Conservation (phyloP, 2,888 invertebrate species). For the Hirtodrosophila trivittata region DNA sequence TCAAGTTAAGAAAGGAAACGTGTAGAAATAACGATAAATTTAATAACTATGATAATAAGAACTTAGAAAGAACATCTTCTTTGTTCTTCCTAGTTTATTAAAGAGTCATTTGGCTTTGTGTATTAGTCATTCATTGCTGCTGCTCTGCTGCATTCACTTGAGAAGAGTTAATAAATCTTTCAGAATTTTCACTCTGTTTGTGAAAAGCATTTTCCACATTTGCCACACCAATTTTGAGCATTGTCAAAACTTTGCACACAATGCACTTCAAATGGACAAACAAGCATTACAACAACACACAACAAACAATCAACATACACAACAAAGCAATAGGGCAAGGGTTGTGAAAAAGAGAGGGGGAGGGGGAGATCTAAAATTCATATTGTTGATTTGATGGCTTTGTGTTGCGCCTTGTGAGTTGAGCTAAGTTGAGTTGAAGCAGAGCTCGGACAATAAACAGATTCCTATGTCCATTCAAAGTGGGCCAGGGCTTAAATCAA, state of each 20-base stretch:
- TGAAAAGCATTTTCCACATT: conserved; percentile 35
- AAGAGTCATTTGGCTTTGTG: too few species aligned
- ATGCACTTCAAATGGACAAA: conserved; percentile 58
- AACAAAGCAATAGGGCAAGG: neutral
- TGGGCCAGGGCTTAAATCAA: conserved; percentile 43
- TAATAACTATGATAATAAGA: too few species aligned
- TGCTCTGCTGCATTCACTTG: neutral
- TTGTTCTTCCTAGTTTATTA: too few species aligned
- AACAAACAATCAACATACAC: conserved; percentile 13
- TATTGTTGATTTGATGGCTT: conserved; percentile 47
- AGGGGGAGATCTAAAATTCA: conserved; percentile 38
- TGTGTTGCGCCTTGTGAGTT: conserved; percentile 23
- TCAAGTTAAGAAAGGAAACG: too few species aligned
- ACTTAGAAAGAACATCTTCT: too few species aligned
- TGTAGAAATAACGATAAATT: too few species aligned
- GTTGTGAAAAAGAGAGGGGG: conserved; percentile 2
- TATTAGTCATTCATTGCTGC: too few species aligned
- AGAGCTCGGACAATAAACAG: conserved; percentile 22
- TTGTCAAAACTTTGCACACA: conserved; percentile 62
- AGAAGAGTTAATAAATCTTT: conserved; percentile 33
- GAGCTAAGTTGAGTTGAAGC: neutral
- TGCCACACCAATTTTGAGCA: conserved; percentile 35
- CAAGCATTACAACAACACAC: conserved; percentile 8
- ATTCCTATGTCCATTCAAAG: conserved; percentile 54
- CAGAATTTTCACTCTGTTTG: conserved; percentile 13